A percentile compares a stretch with the other conserved stretches of the same genome.
phyloP scores from a whole-genome alignment of 2,797 vertebrate species.

The Malurus splendens region DNA sequence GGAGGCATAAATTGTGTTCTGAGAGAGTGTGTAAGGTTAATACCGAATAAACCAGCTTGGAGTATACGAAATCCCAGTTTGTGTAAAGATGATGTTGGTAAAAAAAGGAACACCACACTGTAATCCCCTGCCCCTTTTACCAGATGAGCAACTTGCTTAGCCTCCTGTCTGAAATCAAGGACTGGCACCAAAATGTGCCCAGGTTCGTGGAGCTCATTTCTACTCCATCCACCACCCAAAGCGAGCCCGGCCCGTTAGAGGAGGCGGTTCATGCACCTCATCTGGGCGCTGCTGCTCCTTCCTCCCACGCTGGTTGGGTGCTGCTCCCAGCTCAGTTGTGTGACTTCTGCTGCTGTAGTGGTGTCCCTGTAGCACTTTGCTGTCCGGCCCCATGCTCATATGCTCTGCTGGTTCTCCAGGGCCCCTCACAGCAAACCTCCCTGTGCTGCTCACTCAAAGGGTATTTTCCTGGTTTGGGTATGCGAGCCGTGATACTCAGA shows the following conservation, averaged over 20 bases:
- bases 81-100: background rate
- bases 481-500: rapidly evolving
- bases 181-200: background rate
- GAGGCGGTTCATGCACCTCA: background rate
- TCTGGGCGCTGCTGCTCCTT: background rate
- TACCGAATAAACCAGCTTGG: background rate
- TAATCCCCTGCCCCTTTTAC: background rate
- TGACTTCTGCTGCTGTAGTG: background rate
- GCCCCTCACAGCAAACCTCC: background rate
- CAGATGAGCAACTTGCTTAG: background rate
- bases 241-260: rapidly evolving
- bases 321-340: background rate
- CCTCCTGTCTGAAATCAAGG: background rate
- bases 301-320: background rate
- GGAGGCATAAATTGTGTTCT: background rate
- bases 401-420: background rate
- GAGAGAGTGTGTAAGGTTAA: background rate
- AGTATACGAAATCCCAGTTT: background rate
- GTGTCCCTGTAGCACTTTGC: background rate
- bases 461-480: background rate
- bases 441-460: background rate
- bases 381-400: rapidly evolving
- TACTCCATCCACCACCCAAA: rapidly evolving
- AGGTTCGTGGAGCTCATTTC: background rate
- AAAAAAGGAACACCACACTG: background rate